Evolutionary conservation across 2,888 invertebrate genomes (phyloP), one percentile per base, ranked within the genome.

Genomic region (Lithophane socia): DNA sequence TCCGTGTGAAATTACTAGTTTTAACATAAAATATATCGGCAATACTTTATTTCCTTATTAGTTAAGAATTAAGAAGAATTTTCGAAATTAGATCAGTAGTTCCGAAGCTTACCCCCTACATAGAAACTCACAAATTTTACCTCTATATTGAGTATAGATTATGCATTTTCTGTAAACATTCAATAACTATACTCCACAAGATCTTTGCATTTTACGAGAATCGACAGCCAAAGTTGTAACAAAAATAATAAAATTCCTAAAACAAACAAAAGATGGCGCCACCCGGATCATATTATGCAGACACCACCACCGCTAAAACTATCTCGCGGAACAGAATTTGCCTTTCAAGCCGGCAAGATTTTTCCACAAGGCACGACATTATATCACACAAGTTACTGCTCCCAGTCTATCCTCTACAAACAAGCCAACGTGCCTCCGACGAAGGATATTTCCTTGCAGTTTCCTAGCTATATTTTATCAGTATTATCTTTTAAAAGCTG

Each of bases 281-380:
- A 69, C 82, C 56, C 52, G 60, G 61, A 72, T 85, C 86, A 86
- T 87, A 91, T 92, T 92, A 93, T 92, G 90, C 91, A 89, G 83
- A 82, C 83, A 77, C 88, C 87, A 85, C 84, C 87, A 79, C 86
- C 80, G 80, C 83, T 78, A 72, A 82, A 88, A 90, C 88, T 87
- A 87, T 90, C 87, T 88, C 83, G 71, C 70, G 70, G 89, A 91
- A 92, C 90, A 91, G 91, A 92, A 94, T 94, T 93, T 93, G 93
- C 93, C 91, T 94, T 94, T 92, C 90, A 91, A 89, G 89, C 81
- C 76, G 49, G 73, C 83, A 85, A 90, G 92, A 93, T 93, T 93
- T 88, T 93, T 91, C 90, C 91, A 86, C 89, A 83, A 90, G 89
- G 80, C 87, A 87, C 75, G 86, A 86, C 91, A 92, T 91, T 92